These are phyloP conservation scores for Alexandromys fortis DNA, from an alignment of 2,113 vertebrate genomes.

Conservation along the genomic window DNA sequence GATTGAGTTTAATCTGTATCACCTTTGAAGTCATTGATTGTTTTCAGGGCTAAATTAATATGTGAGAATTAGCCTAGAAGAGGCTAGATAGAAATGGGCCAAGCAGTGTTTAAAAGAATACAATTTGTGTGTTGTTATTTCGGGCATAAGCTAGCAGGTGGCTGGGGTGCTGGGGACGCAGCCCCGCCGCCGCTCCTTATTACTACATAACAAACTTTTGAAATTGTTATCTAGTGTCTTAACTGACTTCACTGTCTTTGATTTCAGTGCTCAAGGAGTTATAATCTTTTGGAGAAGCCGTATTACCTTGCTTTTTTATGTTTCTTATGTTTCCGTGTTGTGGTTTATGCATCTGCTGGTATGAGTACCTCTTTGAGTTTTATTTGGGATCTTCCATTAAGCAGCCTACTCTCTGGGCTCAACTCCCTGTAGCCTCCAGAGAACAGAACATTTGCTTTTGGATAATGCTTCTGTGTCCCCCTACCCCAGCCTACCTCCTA, in stretches of 20 bases:
- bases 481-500: not conserved
- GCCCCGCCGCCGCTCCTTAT: too few species aligned
- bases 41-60: not conserved
- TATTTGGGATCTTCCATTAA: not conserved
- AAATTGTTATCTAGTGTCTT: not conserved
- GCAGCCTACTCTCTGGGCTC: not conserved
- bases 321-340: not conserved
- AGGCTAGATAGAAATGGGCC: too few species aligned
- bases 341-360: not conserved
- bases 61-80: too few species aligned
- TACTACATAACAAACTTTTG: not conserved
- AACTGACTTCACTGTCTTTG: not conserved
- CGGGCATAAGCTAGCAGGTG: too few species aligned
- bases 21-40: not conserved
- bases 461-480: not conserved
- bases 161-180: too few species aligned
- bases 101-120: too few species aligned
- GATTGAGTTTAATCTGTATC: not conserved
- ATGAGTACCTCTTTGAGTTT: not conserved
- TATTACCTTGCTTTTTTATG: not conserved
- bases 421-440: not conserved
- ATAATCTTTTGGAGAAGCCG: not conserved
- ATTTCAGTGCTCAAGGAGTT: not conserved
- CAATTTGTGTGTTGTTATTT: too few species aligned
- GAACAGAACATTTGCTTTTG: not conserved